These are phyloP conservation scores for Griposia aprilina DNA, from an alignment of 2,888 invertebrate genomes.

Conservation along the genomic window DNA sequence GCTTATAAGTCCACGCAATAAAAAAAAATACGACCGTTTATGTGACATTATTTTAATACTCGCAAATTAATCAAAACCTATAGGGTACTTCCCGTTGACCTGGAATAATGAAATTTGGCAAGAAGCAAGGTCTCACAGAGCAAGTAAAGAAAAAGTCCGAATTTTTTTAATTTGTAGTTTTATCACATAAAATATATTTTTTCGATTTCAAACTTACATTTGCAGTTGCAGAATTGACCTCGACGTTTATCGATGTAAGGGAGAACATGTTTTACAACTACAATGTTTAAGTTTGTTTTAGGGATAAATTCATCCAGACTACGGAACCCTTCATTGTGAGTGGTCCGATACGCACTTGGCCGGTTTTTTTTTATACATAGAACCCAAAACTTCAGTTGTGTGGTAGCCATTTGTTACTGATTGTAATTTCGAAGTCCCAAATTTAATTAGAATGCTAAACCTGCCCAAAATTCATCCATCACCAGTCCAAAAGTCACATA, in stretches of 20 bases:
- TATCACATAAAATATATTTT: neutral
- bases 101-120: neutral
- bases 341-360: no score
- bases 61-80: neutral
- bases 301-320: neutral
- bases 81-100: neutral
- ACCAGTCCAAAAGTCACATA: neutral
- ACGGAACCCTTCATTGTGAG: neutral
- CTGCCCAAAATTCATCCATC: neutral
- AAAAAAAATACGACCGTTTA: neutral
- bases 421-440: neutral
- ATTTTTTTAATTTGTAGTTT: neutral
- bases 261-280: no score
- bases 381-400: neutral
- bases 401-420: neutral
- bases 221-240: neutral
- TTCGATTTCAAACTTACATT: neutral
- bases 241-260: neutral
- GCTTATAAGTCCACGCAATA: neutral
- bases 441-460: neutral
- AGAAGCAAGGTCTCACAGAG: neutral
- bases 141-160: neutral
- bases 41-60: no score
- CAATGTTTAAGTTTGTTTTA: neutral
- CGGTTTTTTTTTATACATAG: neutral